These are phyloP conservation scores for Umimayanthus chanpuru DNA, from an alignment of 92 coral and sea anemone species.

Conservation along the genomic window DNA sequence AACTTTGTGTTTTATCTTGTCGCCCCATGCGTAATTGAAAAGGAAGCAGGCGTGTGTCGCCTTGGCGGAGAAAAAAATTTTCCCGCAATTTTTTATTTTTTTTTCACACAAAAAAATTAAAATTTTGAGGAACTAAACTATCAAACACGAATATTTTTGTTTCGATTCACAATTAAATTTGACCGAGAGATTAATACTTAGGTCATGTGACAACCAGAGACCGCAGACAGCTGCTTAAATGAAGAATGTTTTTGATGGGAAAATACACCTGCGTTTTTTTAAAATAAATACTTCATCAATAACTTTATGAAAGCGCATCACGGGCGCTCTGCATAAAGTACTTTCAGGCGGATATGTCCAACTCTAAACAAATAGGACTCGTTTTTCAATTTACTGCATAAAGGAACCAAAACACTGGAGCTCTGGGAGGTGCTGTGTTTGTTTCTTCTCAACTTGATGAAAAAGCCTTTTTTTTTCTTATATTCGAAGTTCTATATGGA, in stretches of 20 bases:
- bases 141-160: conserved; percentile 31
- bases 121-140: not conserved
- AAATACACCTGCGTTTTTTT: conserved; percentile 83
- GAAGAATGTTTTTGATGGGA: conserved; percentile 81
- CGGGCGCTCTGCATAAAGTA: conserved; percentile 90
- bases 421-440: conserved; percentile 17
- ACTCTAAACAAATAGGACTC: conserved; percentile 75
- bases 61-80: not conserved
- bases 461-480: conserved; percentile 5
- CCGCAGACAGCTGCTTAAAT: conserved; percentile 78
- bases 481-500: conserved; percentile 11
- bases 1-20: conserved; percentile 77
- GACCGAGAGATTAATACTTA: conserved; percentile 38
- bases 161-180: conserved; percentile 27
- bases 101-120: not conserved
- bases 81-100: conserved; percentile 13
- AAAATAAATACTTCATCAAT: conserved; percentile 98
- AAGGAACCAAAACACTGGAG: conserved; percentile 45
- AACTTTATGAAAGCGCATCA: conserved; percentile 97
- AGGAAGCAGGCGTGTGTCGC: conserved; percentile 40
- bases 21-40: conserved; percentile 80
- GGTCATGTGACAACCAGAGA: conserved; percentile 73
- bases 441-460: conserved; percentile 9
- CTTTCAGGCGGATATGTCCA: conserved; percentile 91
- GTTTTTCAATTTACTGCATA: conserved; percentile 72